Conservation (phyloP, 2,113 vertebrate genomes). For the Opisthocomus hoazin region DNA sequence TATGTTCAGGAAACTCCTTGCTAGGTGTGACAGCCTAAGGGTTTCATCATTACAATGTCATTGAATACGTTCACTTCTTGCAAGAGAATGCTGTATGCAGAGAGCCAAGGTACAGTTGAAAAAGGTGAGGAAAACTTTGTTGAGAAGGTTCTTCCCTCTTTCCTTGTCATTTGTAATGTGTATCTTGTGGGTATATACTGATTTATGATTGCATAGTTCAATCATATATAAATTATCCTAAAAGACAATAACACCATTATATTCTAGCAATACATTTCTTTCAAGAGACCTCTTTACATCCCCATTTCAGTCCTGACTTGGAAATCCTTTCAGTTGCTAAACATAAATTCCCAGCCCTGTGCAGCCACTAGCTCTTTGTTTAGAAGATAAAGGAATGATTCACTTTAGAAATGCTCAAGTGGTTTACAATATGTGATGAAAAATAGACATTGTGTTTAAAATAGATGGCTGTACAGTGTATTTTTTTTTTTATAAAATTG, state of each 20-base stretch:
- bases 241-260: background rate
- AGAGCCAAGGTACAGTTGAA: background rate
- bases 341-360: background rate
- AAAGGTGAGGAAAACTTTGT: background rate
- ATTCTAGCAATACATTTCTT: background rate
- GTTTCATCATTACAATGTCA: background rate
- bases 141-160: background rate
- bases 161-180: background rate
- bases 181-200: background rate
- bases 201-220: background rate
- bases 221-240: background rate
- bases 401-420: slow-evolving; percentile 35
- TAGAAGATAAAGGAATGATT: slow-evolving; percentile 58
- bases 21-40: background rate
- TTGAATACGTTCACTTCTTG: background rate
- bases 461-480: background rate
- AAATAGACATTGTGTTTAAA: slow-evolving; percentile 46
- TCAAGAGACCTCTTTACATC: background rate
- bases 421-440: slow-evolving; percentile 46
- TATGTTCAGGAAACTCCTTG: background rate
- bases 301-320: background rate
- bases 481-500: background rate
- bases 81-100: background rate
- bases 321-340: background rate
- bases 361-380: slow-evolving; percentile 25